Percentiles rank a stretch among this genome's conserved stretches.
Evolutionary conservation across 2,113 vertebrate genomes (phyloP).

Genomic region (Paratilapia polleni): DNA sequence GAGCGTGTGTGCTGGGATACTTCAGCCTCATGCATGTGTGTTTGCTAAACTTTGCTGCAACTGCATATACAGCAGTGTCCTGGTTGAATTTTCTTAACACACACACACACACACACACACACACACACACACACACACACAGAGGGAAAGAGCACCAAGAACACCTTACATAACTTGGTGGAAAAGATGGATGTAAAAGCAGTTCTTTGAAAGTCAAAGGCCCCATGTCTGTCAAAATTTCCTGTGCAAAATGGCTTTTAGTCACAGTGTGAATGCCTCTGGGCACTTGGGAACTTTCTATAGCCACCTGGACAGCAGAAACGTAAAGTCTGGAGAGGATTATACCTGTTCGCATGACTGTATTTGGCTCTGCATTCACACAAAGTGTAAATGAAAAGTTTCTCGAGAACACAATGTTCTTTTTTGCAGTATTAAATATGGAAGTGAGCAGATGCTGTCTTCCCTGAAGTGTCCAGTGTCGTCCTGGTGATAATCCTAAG

Average conservation of each 20-base stretch:
- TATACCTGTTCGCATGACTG: conserved; percentile 6
- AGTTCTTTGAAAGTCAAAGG: conserved; percentile 55
- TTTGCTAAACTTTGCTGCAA: conserved; percentile 45
- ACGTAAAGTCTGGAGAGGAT: conserved; percentile 15
- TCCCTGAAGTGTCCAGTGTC: conserved; percentile 66
- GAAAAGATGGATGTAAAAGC: conserved; percentile 52
- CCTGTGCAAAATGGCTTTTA: conserved; percentile 59
- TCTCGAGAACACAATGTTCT: conserved; percentile 51
- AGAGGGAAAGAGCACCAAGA: not conserved
- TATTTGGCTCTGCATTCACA: not conserved
- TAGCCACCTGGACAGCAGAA: conserved; percentile 38
- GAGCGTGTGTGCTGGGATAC: conserved; percentile 55
- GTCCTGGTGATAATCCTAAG: conserved; percentile 58
- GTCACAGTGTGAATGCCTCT: conserved; percentile 52
- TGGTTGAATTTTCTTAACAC: conserved; percentile 32
- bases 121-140: not conserved
- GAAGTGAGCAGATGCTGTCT: conserved; percentile 67
- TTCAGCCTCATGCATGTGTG: conserved; percentile 8
- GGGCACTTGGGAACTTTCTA: conserved; percentile 35
- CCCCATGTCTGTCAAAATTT: conserved; percentile 51
- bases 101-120: not conserved
- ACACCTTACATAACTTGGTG: conserved; percentile 57
- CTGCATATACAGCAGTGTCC: conserved; percentile 54
- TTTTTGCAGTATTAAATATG: conserved; percentile 60
- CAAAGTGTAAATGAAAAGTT: conserved; percentile 48